These are phyloP conservation scores for Homarus americanus DNA, from an alignment of 1,140 invertebrate genomes.

Conservation along the genomic window DNA sequence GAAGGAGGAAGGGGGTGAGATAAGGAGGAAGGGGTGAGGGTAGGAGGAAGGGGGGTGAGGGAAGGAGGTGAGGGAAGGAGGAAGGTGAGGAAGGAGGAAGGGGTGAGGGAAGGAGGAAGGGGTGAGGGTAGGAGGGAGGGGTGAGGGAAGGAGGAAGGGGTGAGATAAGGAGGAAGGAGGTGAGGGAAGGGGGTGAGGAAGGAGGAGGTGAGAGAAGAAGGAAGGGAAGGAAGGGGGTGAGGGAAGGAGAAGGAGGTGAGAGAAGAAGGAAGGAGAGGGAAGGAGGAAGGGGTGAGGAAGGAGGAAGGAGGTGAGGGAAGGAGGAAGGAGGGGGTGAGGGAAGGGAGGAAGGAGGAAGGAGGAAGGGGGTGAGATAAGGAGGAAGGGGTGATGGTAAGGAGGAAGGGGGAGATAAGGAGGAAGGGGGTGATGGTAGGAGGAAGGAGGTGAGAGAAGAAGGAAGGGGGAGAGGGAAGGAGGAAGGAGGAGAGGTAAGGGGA, in stretches of 20 bases:
- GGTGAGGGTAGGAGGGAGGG: not conserved
- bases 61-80: not conserved
- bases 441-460: not conserved
- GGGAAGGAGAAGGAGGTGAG: not conserved
- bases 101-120: too few relatives aligned
- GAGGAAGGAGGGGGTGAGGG: too few relatives aligned
- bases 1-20: too few relatives aligned
- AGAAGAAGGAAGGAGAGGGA: not conserved
- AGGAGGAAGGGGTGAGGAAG: not conserved
- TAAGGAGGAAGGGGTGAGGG: too few relatives aligned
- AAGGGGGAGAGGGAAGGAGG: not conserved
- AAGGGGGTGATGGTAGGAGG: not conserved
- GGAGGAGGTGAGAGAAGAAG: not conserved
- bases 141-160: not conserved
- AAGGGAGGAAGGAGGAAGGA: too few relatives aligned
- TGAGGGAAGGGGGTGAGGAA: not conserved
- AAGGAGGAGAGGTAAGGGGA: constrained; percentile 10
- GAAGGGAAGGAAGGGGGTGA: too few relatives aligned
- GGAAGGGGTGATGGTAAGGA: too few relatives aligned
- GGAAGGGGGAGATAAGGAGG: not conserved
- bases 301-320: not conserved
- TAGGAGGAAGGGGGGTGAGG: too few relatives aligned
- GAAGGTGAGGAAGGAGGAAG: not conserved
- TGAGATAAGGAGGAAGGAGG: not conserved
- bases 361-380: too few relatives aligned